Evolutionary conservation across 2,888 invertebrate genomes (phyloP).

Genomic region (Aspidiotus rigidus): DNA sequence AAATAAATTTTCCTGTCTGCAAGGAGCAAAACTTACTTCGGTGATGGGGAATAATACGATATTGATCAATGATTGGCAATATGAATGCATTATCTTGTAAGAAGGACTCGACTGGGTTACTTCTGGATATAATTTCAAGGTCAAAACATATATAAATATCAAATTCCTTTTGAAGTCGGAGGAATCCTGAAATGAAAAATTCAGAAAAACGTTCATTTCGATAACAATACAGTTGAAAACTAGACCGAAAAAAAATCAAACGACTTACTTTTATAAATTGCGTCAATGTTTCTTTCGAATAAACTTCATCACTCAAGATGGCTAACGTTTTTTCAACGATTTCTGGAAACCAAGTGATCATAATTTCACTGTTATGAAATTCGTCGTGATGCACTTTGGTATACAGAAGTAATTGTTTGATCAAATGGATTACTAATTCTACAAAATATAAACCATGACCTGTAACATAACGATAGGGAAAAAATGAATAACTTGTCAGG

Average conservation of each 20-base stretch:
- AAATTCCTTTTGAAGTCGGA: conserved; percentile 10
- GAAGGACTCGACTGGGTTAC: conserved; percentile 16
- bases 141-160: conserved; percentile 16
- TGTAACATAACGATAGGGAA: background rate
- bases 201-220: background rate
- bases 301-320: conserved; percentile 18
- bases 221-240: background rate
- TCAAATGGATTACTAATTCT: conserved; percentile 11
- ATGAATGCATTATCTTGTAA: conserved; percentile 16
- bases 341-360: conserved; percentile 16
- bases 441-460: conserved; percentile 14
- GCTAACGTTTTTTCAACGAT: conserved; percentile 11
- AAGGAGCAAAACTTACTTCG: conserved; percentile 7
- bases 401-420: conserved; percentile 21
- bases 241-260: background rate
- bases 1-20: too few relatives aligned
- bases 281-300: conserved; percentile 18
- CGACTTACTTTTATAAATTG: conserved; percentile 5
- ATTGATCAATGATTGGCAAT: conserved; percentile 15
- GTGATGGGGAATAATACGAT: conserved; percentile 21
- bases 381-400: conserved; percentile 18
- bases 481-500: background rate
- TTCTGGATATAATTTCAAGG: conserved; percentile 19
- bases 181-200: conserved; percentile 21
- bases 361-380: conserved; percentile 5